Evolutionary conservation across 2,888 invertebrate species (phyloP).

Genomic region (Drosophila lacicola): DNA sequence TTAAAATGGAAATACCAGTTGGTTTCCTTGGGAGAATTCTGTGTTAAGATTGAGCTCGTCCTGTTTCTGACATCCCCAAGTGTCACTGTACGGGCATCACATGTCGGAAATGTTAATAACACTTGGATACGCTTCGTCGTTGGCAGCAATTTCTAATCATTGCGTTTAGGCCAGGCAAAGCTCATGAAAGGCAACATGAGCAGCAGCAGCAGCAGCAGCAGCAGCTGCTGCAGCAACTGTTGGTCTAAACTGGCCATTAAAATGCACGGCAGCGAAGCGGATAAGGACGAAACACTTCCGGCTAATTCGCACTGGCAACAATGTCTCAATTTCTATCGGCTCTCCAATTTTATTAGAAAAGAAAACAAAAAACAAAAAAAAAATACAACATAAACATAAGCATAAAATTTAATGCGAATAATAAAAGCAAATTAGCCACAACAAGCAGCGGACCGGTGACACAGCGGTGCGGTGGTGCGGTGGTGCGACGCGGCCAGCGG

Average conservation of each 20-base stretch:
- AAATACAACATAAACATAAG: conserved; percentile 68
- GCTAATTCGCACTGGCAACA: conserved; percentile 69
- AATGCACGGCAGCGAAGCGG: conserved; percentile 63
- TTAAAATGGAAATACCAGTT: too few relatives aligned
- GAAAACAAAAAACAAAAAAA: not conserved
- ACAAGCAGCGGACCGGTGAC: conserved; percentile 35
- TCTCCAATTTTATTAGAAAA: conserved; percentile 62
- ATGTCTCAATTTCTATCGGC: conserved; percentile 70
- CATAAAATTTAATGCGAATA: conserved; percentile 77
- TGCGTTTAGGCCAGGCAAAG: conserved; percentile 28
- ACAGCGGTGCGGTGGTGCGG: not conserved
- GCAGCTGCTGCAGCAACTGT: conserved; percentile 39
- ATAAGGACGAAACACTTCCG: conserved; percentile 59
- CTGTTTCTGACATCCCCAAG: conserved; percentile 10
- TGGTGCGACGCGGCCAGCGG: conserved; percentile 12
- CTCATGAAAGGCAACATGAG: conserved; percentile 6
- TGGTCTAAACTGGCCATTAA: conserved; percentile 67
- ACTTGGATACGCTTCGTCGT: conserved; percentile 45
- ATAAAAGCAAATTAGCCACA: conserved; percentile 77
- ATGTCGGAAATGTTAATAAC: conserved; percentile 44
- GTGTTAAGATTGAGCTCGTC: not conserved
- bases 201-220: not conserved
- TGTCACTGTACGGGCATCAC: conserved; percentile 28
- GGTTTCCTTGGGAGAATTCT: not conserved
- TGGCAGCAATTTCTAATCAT: conserved; percentile 60